These are phyloP conservation scores for Listronotus bonariensis DNA, from an alignment of 1,140 invertebrate species.

Conservation along the genomic window DNA sequence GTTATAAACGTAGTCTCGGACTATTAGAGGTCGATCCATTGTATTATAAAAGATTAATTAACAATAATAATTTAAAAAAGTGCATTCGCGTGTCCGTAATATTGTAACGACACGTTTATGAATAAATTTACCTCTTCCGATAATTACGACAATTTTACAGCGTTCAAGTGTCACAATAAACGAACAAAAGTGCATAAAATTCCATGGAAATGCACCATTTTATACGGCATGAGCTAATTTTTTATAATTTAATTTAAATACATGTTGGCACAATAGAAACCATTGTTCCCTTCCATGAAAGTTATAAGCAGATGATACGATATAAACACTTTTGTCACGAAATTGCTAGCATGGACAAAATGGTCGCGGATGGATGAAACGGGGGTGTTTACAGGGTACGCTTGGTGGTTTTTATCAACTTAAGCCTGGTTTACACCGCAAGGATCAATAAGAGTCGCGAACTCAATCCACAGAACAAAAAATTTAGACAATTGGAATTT, in stretches of 20 bases:
- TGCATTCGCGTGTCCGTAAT: conserved; percentile 24
- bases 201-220: conserved; percentile 32
- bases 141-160: conserved; percentile 17
- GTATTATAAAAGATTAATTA: neutral
- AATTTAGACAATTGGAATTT: no score
- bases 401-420: no score
- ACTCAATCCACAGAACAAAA: no score
- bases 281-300: conserved; percentile 27
- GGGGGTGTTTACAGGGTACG: neutral
- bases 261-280: conserved; percentile 15
- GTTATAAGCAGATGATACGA: conserved; percentile 19
- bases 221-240: conserved; percentile 9
- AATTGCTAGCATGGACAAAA: neutral
- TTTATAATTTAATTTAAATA: conserved; percentile 28
- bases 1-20: no score
- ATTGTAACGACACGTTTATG: conserved; percentile 1
- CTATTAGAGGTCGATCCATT: no score
- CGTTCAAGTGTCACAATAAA: conserved; percentile 9
- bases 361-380: neutral
- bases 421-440: no score
- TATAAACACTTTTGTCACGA: conserved; percentile 10
- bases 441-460: no score
- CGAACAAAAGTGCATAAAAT: conserved; percentile 15
- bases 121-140: conserved; percentile 20
- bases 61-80: conserved; percentile 10